Base-by-base conservation (phyloP, 2,888 invertebrate species). In the Drosophila paramelanica region DNA sequence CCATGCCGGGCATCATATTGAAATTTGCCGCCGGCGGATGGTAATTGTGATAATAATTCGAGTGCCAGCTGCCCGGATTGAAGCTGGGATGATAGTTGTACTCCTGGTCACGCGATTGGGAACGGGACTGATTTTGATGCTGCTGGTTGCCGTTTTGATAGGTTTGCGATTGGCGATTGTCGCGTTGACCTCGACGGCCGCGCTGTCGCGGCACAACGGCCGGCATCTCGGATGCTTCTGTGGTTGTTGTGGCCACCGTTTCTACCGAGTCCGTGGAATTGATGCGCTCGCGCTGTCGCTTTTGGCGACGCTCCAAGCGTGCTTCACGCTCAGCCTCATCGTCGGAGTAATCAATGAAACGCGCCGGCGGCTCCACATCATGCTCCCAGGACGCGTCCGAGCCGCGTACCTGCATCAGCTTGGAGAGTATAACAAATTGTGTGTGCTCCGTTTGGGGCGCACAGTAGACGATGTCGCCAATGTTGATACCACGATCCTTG, bases 311-410 rank as follows among this genome's bases (percentile, higher is more conserved):
- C 3, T 93, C 91, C 58, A 89, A 90, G 58, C 93, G 93, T 0
- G 94, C 94, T 65, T 91, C 90, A 14, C 94, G 93, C 89, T 98
- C 98, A 67, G 95, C 94, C 86, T 98, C 98, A 90, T 98, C 98
- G 90, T 98, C 98, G 0, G 98, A 98, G 92, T 94, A 98, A 33
- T 97, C 97, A 1, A 95, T 79, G 73, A 94, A 94, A 81, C 94
- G 94, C 0, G 93, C 92, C 0, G 98, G 98, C 13, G 95, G 94
- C 91, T 98, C 98, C 46, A 95, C 93, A 90, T 97, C 96, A 90
- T 97, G 94, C 78, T 95, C 94, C 96, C 97, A 98, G 0, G 97
- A 96, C 0, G 98, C 98, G 93, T 98, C 98, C 0, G 96, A 96
- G 5, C 97, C 98, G 92, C 95, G 96, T 60, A 95, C 92, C 91